Percentiles rank a stretch among this genome's conserved stretches.
phyloP scores from a whole-genome alignment of 2,888 invertebrate genomes.

The Melinopterus prodromus region DNA sequence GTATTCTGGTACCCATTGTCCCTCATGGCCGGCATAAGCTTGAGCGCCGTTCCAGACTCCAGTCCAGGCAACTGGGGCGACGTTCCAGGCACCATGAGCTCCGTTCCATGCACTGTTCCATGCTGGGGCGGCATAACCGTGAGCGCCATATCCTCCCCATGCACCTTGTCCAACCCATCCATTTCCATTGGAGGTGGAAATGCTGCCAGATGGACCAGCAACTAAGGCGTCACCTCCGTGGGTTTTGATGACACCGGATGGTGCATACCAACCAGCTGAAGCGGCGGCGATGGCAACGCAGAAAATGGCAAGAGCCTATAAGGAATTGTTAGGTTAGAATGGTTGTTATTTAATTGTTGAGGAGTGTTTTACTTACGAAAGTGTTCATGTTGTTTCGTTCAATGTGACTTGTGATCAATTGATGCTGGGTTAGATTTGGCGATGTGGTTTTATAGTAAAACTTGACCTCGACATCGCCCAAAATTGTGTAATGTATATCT shows the following conservation, averaged over 20 bases:
- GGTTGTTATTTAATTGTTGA: not conserved
- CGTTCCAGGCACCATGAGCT: not conserved
- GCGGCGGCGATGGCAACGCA: slow-evolving; percentile 28
- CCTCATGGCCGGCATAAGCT: slow-evolving; percentile 44
- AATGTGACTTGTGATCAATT: not conserved
- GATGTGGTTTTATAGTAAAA: not conserved
- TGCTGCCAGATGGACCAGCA: slow-evolving; percentile 34
- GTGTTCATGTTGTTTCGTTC: slow-evolving; percentile 31
- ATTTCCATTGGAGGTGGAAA: slow-evolving; percentile 28
- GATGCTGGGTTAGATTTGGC: not conserved
- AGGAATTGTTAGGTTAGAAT: not conserved
- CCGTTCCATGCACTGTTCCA: slow-evolving; percentile 38
- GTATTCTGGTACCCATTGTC: slow-evolving; percentile 42
- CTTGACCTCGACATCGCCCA: not conserved
- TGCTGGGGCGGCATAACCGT: slow-evolving; percentile 36
- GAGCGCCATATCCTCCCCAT: slow-evolving; percentile 36
- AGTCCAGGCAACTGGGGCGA: slow-evolving; percentile 16
- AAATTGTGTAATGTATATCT: not conserved
- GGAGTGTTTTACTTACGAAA: slow-evolving; percentile 28
- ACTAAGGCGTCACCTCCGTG: slow-evolving; percentile 31
- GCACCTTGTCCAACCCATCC: slow-evolving; percentile 36
- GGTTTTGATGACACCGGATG: slow-evolving; percentile 23
- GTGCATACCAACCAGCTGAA: slow-evolving; percentile 24
- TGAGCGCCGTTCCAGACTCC: slow-evolving; percentile 47
- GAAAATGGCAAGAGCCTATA: slow-evolving; percentile 36